phyloP scores from a whole-genome alignment of 1,140 invertebrate genomes.

The Trichonephila clavipes region DNA sequence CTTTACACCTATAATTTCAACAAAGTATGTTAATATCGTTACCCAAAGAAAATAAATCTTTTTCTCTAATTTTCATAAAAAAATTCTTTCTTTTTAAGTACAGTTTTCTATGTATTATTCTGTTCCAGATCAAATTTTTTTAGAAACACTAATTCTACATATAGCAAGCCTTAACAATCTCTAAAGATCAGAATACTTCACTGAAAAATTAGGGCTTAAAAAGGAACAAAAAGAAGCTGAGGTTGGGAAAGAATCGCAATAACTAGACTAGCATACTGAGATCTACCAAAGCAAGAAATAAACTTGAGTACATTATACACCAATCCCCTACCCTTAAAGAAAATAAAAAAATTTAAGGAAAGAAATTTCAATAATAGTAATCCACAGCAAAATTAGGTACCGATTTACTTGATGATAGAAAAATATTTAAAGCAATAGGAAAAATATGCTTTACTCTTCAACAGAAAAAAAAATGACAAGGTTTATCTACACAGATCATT shows the following conservation, averaged over 20 bases:
- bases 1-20: background rate
- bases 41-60: background rate
- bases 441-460: background rate
- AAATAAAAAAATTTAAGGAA: background rate
- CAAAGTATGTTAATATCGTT: background rate
- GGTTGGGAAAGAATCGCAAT: background rate
- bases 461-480: background rate
- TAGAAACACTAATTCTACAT: background rate
- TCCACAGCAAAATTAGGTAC: background rate
- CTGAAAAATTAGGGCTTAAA: background rate
- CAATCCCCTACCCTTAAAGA: background rate
- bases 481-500: too few species aligned
- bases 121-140: background rate
- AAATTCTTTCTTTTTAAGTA: background rate
- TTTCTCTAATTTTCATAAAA: background rate
- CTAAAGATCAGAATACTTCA: background rate
- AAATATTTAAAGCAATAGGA: background rate
- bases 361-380: background rate
- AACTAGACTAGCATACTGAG: conserved; percentile 5
- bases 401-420: background rate
- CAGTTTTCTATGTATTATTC: background rate
- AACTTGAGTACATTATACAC: background rate
- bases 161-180: background rate
- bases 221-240: too few species aligned
- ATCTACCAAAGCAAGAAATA: conserved; percentile 10